Conservation (phyloP, 2,888 invertebrate genomes). For the Ichneumoninae sp. region DNA sequence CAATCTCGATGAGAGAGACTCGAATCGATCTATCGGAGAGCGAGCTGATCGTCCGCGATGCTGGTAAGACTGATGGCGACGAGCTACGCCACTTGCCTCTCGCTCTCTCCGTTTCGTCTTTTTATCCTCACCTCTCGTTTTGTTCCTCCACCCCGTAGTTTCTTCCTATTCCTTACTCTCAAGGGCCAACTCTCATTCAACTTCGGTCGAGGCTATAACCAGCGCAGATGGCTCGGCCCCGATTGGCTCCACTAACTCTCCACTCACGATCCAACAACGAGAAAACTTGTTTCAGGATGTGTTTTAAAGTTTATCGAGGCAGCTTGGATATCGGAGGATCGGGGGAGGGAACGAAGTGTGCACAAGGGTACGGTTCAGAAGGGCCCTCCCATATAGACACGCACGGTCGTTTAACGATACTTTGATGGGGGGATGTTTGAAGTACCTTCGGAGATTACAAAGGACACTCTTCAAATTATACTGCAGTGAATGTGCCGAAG, state of each 20-base stretch:
- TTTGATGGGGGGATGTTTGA: conserved; percentile 25
- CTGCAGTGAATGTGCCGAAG: conserved; percentile 29
- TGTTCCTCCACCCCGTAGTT: neutral
- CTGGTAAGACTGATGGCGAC: conserved; percentile 32
- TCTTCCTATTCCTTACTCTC: conserved; percentile 43
- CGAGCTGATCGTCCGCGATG: neutral
- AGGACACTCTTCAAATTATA: conserved; percentile 58
- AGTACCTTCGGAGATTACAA: conserved; percentile 53
- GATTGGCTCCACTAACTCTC: conserved; percentile 54
- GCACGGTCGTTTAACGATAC: conserved; percentile 31
- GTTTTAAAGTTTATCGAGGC: conserved; percentile 52
- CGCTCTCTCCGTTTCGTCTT: conserved; percentile 19
- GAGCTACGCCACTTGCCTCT: conserved; percentile 1
- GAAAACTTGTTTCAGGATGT: conserved; percentile 63
- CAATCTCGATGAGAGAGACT: conserved; percentile 23
- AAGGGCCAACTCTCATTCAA: conserved; percentile 60
- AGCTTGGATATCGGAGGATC: conserved; percentile 13
- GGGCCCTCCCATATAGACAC: conserved; percentile 9
- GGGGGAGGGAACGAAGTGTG: neutral
- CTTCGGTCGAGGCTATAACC: conserved; percentile 45
- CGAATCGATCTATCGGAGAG: conserved; percentile 18
- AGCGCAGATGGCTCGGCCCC: conserved; percentile 55
- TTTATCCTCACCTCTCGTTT: conserved; percentile 20
- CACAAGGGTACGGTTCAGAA: conserved; percentile 7
- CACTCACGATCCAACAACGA: conserved; percentile 56